phyloP scores from a whole-genome alignment of 2,888 invertebrate genomes.

The Resseliella maxima region DNA sequence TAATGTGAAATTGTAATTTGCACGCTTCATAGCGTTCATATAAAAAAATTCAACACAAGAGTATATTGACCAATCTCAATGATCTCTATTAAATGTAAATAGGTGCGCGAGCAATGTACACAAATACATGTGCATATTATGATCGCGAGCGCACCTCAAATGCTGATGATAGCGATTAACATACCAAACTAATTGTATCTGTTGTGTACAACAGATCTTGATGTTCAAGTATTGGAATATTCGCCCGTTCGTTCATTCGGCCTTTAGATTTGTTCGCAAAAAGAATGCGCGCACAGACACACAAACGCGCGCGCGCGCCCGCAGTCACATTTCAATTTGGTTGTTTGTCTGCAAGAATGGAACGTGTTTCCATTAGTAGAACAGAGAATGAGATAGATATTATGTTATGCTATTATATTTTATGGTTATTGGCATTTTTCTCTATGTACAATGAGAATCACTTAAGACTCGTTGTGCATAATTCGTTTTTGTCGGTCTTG shows the following conservation, averaged over 20 bases:
- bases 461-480: not conserved
- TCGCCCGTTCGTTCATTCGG: not conserved
- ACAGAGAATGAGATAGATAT: not conserved
- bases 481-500: constrained; percentile 14
- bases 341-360: constrained; percentile 30
- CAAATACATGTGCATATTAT: not conserved
- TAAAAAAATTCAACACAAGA: not conserved
- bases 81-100: constrained; percentile 52
- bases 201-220: not conserved
- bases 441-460: not conserved
- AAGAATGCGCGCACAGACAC: not conserved
- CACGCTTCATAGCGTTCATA: constrained; percentile 53
- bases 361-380: not conserved
- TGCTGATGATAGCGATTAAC: constrained; percentile 49
- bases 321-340: not conserved
- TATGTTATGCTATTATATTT: not conserved
- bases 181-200: constrained; percentile 49
- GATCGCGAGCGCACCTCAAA: not conserved
- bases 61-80: constrained; percentile 42
- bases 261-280: not conserved
- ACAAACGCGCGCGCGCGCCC: not conserved
- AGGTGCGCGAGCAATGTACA: not conserved
- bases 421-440: constrained; percentile 45
- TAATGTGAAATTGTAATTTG: constrained; percentile 46
- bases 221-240: too few relatives aligned